phyloP scores from a whole-genome alignment of 2,888 invertebrate genomes.

The Emmelina monodactyla region DNA sequence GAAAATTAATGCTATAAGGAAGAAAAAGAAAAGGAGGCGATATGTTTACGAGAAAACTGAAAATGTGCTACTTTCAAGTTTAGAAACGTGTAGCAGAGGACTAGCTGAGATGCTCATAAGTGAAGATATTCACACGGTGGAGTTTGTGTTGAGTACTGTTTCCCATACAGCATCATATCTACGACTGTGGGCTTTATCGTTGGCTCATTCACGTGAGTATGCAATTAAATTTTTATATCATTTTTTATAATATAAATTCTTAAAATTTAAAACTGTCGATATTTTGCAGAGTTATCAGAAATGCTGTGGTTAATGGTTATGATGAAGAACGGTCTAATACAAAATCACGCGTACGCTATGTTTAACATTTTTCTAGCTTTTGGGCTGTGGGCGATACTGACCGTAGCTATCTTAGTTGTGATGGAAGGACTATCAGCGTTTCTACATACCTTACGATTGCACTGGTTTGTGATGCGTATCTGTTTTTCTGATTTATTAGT shows the following conservation, averaged over 20 bases:
- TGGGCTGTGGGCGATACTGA: slow-evolving; percentile 77
- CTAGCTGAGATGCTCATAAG: slow-evolving; percentile 84
- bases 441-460: slow-evolving; percentile 85
- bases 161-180: slow-evolving; percentile 92
- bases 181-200: slow-evolving; percentile 86
- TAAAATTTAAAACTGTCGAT: neutral
- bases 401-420: slow-evolving; percentile 79
- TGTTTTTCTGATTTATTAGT: no score
- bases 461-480: no score
- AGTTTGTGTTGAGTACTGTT: slow-evolving; percentile 85
- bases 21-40: slow-evolving; percentile 16
- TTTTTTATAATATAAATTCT: neutral
- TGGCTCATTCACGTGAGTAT: slow-evolving; percentile 85
- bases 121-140: slow-evolving; percentile 87
- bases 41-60: no score
- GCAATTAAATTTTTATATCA: neutral
- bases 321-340: slow-evolving; percentile 42
- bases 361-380: slow-evolving; percentile 70
- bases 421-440: slow-evolving; percentile 94
- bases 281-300: slow-evolving; percentile 74
- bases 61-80: no score
- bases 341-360: slow-evolving; percentile 31
- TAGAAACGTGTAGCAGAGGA: no score
- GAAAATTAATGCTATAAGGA: no score
- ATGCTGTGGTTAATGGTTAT: slow-evolving; percentile 80